phyloP scores from a whole-genome alignment of 2,888 invertebrate species.

The Eretmocerus hayati region DNA sequence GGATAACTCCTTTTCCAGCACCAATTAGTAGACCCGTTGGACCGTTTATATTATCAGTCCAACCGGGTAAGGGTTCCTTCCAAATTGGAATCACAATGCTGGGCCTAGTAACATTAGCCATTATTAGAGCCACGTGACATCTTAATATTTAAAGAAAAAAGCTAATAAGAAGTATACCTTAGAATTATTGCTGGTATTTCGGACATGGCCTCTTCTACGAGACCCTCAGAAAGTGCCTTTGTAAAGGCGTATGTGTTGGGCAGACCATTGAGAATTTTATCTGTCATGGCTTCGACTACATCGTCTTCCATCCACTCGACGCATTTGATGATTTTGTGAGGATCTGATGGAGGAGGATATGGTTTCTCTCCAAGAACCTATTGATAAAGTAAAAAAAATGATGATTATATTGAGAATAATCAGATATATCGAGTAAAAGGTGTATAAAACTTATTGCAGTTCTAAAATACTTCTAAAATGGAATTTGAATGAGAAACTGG shows the following conservation, averaged over 20 bases:
- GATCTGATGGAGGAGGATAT: slow-evolving; percentile 76
- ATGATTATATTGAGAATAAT: too few relatives aligned
- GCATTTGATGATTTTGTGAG: slow-evolving; percentile 66
- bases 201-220: slow-evolving; percentile 71
- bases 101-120: slow-evolving; percentile 28
- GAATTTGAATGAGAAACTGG: too few relatives aligned
- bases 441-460: too few relatives aligned
- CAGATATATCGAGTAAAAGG: too few relatives aligned
- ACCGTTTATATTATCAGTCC: slow-evolving; percentile 94
- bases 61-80: slow-evolving; percentile 77
- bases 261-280: slow-evolving; percentile 64
- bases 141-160: too few relatives aligned
- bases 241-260: slow-evolving; percentile 94
- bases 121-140: too few relatives aligned
- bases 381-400: slow-evolving; percentile 4
- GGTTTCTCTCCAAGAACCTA: slow-evolving; percentile 70
- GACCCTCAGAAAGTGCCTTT: slow-evolving; percentile 80
- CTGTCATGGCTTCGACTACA: slow-evolving; percentile 57
- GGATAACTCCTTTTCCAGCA: slow-evolving; percentile 80
- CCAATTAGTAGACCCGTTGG: slow-evolving; percentile 74
- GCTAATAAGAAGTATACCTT: too few relatives aligned
- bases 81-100: slow-evolving; percentile 74
- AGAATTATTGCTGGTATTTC: slow-evolving; percentile 73
- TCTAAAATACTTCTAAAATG: too few relatives aligned
- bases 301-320: slow-evolving; percentile 75